phyloP scores from a whole-genome alignment of 2,113 vertebrate genomes.

The Rhodinocichla rosea region DNA sequence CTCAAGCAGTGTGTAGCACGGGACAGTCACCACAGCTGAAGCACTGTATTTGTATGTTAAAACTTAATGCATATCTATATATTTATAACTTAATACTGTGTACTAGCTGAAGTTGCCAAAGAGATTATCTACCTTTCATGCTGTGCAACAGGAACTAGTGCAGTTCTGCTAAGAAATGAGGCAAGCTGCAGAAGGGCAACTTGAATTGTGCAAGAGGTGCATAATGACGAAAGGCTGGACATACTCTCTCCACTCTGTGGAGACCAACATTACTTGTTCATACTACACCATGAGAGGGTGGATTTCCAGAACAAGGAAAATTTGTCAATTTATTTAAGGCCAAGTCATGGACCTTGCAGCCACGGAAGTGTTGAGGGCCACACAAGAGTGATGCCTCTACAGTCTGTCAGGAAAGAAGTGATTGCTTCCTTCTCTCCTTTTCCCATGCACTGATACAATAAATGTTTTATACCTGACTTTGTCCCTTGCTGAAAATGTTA shows the following conservation, averaged over 20 bases:
- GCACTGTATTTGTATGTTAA: not conserved
- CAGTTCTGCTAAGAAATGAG: not conserved
- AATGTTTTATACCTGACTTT: not conserved
- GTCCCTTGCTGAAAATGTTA: not conserved
- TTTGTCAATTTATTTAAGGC: not conserved
- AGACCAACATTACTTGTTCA: not conserved
- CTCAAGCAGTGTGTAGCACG: not conserved
- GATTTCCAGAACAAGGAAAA: not conserved
- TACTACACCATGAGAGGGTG: not conserved
- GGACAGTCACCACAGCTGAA: not conserved
- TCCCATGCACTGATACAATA: not conserved
- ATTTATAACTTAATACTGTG: not conserved
- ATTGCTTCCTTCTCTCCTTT: not conserved
- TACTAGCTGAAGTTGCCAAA: not conserved
- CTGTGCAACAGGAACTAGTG: not conserved
- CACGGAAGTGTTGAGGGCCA: not conserved
- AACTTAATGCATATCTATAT: not conserved
- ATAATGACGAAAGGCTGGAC: not conserved
- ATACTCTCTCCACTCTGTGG: not conserved
- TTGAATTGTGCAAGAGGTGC: not conserved
- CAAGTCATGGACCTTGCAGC: not conserved
- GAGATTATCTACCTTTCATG: not conserved
- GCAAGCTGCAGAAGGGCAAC: not conserved
- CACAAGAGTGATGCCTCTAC: not conserved
- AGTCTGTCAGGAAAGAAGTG: not conserved